Evolutionary conservation across 2,888 invertebrate species (phyloP).

Genomic region (Apocheima hispidaria): DNA sequence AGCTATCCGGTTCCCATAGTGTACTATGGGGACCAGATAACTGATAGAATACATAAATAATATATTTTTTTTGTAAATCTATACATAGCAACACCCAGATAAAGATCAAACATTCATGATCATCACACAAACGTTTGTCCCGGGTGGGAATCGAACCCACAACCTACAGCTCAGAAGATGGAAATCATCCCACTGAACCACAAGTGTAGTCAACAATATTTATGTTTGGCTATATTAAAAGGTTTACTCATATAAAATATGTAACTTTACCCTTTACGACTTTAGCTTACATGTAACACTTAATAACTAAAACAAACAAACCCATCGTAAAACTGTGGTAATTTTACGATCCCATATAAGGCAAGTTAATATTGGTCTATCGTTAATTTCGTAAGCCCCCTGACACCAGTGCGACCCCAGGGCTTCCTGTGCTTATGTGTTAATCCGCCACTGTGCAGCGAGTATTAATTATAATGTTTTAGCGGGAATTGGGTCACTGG

Average conservation of each 20-base stretch:
- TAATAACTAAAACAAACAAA: conserved; percentile 15
- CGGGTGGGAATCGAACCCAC: no score
- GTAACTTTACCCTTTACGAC: conserved; percentile 4
- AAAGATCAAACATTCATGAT: no score
- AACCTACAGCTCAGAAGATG: no score
- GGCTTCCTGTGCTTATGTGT: conserved; percentile 26
- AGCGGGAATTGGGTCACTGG: conserved; percentile 41
- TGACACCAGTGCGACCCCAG: conserved; percentile 16
- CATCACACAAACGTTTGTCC: no score
- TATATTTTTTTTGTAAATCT: no score
- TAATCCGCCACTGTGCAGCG: conserved; percentile 21
- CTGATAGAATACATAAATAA: no score
- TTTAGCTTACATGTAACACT: conserved; percentile 1
- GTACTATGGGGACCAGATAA: no score
- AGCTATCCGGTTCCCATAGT: no score
- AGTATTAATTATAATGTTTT: conserved; percentile 46
- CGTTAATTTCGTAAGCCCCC: conserved; percentile 28
- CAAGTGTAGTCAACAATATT: no score
- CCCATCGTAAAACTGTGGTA: conserved; percentile 17
- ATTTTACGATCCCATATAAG: conserved; percentile 16
- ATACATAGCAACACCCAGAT: no score
- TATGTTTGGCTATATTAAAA: no score
- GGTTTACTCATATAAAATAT: not conserved
- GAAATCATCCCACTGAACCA: no score
- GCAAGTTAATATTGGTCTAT: conserved; percentile 27